Evolutionary conservation across 2,113 vertebrate species (phyloP), one percentile per base, ranked within the genome.

Genomic region (Tyrannus savana): DNA sequence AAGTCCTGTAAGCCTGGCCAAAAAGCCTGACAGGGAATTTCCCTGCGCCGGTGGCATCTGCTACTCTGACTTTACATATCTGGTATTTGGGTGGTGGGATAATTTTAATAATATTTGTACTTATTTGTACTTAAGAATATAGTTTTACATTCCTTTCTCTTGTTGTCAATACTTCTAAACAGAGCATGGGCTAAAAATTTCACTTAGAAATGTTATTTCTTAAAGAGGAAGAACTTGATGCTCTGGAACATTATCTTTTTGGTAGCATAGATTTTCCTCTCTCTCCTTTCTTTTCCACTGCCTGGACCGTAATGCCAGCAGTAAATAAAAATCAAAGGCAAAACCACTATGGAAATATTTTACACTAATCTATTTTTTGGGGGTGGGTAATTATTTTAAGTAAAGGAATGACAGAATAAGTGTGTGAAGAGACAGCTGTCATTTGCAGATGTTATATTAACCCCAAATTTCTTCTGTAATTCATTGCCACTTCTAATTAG

Each of bases 401-500:
- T 97, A 94, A 96, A 96, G 96, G 95, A 97, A 97, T 98, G 92
- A 68, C 39, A 35, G 58, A 91, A 60, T 64, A 95, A 94, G 71
- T 62, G 74, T 79, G 74, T 95, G 74, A 89, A 93, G 93, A 97
- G 90, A 90, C 96, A 97, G 89, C 94, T 97, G 96, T 96, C 96
- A 96, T 94, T 97, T 97, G 95, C 95, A 97, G 94, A 97, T 97
- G 94, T 97, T 97, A 93, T 73, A 96, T 96, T 96, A 97, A 97
- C 97, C 80, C 93, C 84, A 96, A 97, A 97, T 97, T 98, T 98
- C 85, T 97, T 96, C 82, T 95, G 90, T 96, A 96, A 96, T 97
- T 97, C 95, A 94, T 95, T 97, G 91, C 86, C 94, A 97, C 92
- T 98, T 97, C 96, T 98, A 98, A 97, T 98, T 97, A 97, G 95